Base-by-base conservation (phyloP, 2,888 invertebrate species). In the Lasioglossum malachurum region DNA sequence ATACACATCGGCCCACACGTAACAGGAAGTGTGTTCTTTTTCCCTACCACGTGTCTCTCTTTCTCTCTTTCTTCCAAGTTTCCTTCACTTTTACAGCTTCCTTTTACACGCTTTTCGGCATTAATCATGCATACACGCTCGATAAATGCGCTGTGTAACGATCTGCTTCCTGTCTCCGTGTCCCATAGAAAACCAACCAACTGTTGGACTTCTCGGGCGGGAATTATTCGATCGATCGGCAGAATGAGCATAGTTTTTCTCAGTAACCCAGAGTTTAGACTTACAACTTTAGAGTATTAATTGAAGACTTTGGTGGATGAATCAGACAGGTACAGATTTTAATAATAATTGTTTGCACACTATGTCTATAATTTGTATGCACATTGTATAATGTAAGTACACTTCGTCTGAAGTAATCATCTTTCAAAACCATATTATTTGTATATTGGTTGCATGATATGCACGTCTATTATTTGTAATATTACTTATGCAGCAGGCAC, bases 81-180 rank as follows among this genome's bases (percentile, higher is more conserved):
- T 82, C 77, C 60, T 81, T 78, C 78, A 49, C 72, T 72, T 78
- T 82, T 60, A 38, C 38, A 27, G 57, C 72, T 78, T 82, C 78
- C 46, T 38, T 60, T 53, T 31, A 16, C 35, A 31, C 35, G 38
- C n/a, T 60, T 38, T 60, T 19, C 19, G 4, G 19, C 44, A 19
- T 44, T 31, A 31, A 75, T 23, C 41, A 75, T 41, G 41, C 60
- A 44, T 60, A 77, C 53, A 23, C 53, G 38, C n/a, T 19, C 27
- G 16, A 77, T 57, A 60, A 77, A 76, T 53, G 41, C 31, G 38
- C 67, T 53, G 5, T 16, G 31, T 44, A 77, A 44, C 41, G 41
- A 77, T 8, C 19, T 35, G 44, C n/a, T 77, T 77, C 71, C 57
- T 77, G 57, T n/a, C n/a, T 69, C 23, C 19, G 4, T 31, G 46